phyloP scores from a whole-genome alignment of 2,797 vertebrate genomes.

The Neopelma chrysocephalum region DNA sequence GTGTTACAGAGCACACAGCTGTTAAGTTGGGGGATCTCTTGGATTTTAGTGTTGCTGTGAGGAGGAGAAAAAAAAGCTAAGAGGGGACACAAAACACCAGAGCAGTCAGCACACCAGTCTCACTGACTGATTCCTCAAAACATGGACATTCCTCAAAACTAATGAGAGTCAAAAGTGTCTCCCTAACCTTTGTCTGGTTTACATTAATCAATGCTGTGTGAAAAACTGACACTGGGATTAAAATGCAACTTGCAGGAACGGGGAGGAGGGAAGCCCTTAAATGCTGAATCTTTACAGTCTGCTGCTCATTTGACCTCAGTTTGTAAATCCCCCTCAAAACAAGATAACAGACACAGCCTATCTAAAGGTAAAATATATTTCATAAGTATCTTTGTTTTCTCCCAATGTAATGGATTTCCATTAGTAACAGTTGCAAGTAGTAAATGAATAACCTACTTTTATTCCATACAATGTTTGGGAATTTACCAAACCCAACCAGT shows the following conservation, averaged over 20 bases:
- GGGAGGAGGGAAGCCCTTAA: background rate
- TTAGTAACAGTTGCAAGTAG: background rate
- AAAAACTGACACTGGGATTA: background rate
- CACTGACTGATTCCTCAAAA: background rate
- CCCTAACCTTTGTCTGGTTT: background rate
- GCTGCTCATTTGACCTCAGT: background rate
- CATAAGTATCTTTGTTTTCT: background rate
- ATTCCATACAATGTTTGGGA: background rate
- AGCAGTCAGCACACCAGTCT: background rate
- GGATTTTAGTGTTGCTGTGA: background rate
- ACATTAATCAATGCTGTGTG: background rate
- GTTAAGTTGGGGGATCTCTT: background rate
- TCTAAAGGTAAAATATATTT: background rate
- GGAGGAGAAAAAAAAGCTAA: background rate
- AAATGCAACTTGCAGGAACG: background rate
- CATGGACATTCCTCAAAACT: background rate
- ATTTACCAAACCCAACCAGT: background rate
- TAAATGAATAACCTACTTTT: background rate
- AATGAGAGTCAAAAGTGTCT: background rate
- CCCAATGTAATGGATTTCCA: background rate
- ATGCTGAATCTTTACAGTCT: background rate
- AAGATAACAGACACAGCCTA: background rate
- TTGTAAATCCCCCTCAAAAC: background rate
- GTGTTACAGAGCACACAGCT: background rate
- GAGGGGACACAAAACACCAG: background rate